These are phyloP conservation scores for Helicoverpa zea DNA, from an alignment of 1,140 invertebrate species.

Conservation along the genomic window DNA sequence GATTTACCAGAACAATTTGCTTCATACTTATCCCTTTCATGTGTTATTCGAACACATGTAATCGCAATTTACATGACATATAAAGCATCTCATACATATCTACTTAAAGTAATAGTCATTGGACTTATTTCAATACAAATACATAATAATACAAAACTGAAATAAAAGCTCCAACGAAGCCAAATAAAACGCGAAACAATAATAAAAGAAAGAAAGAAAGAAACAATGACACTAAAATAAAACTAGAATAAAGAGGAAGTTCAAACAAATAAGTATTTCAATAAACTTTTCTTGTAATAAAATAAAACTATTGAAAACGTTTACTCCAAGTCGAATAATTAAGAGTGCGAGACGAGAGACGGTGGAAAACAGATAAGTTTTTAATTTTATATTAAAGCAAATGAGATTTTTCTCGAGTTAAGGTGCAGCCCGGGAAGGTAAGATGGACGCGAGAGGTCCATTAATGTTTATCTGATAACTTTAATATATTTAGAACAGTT, in stretches of 20 bases:
- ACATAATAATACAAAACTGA: not conserved
- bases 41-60: no score
- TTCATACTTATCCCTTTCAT: no score
- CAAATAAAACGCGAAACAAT: not conserved
- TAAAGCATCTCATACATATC: no score
- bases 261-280: conserved; percentile 31
- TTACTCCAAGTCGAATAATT: conserved; percentile 45
- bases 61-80: not conserved
- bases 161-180: not conserved
- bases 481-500: no score
- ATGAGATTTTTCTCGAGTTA: conserved; percentile 50
- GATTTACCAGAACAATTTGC: no score
- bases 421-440: not conserved
- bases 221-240: not conserved
- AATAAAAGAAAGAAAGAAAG: not conserved
- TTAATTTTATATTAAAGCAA: conserved; percentile 55
- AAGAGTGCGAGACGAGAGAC: conserved; percentile 18
- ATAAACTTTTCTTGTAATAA: conserved; percentile 30
- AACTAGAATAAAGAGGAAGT: conserved; percentile 4
- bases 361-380: conserved; percentile 49
- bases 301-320: conserved; percentile 22
- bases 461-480: no score
- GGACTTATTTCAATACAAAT: not conserved
- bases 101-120: not conserved
- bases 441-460: no score